Evolutionary conservation across 2,797 vertebrate species (phyloP).

Genomic region (Triplophysa bombifrons): DNA sequence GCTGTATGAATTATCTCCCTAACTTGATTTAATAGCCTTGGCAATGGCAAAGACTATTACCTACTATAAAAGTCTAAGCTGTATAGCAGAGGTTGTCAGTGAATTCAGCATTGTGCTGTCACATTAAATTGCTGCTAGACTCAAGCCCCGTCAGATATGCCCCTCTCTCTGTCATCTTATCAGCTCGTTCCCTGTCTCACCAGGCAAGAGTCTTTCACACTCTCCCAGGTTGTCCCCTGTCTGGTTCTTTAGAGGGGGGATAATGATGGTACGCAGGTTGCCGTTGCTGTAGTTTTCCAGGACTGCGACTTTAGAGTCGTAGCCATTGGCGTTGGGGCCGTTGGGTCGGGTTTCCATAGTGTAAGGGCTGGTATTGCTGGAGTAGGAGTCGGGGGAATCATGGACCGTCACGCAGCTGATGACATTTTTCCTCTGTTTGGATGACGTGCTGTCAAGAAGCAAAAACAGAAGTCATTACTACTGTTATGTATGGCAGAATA

Average conservation of each 20-base stretch:
- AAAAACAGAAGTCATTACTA: not conserved
- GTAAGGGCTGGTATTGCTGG: constrained; percentile 94
- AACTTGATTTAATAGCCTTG: constrained; percentile 24
- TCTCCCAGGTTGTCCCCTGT: constrained; percentile 85
- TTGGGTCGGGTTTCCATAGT: constrained; percentile 79
- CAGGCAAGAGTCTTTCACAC: constrained; percentile 90
- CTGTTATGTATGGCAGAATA: too few relatives aligned
- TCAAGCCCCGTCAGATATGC: not conserved
- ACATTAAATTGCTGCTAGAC: constrained; percentile 28
- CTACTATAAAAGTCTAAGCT: constrained; percentile 10
- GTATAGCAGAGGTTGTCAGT: constrained; percentile 23
- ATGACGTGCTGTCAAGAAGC: constrained; percentile 80
- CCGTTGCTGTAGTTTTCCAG: constrained; percentile 86
- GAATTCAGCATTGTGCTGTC: constrained; percentile 20
- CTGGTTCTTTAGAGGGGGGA: constrained; percentile 94
- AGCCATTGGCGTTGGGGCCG: constrained; percentile 78
- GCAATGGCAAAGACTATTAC: constrained; percentile 8
- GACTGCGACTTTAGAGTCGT: constrained; percentile 85
- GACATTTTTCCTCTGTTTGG: constrained; percentile 97
- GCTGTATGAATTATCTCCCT: constrained; percentile 1
- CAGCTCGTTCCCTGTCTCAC: constrained; percentile 70
- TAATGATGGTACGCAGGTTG: constrained; percentile 95
- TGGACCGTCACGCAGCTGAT: constrained; percentile 99
- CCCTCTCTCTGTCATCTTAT: constrained; percentile 24
- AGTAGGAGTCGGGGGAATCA: constrained; percentile 95